These are phyloP conservation scores for Graphium colonna DNA, from an alignment of 2,888 invertebrate species.

Conservation along the genomic window DNA sequence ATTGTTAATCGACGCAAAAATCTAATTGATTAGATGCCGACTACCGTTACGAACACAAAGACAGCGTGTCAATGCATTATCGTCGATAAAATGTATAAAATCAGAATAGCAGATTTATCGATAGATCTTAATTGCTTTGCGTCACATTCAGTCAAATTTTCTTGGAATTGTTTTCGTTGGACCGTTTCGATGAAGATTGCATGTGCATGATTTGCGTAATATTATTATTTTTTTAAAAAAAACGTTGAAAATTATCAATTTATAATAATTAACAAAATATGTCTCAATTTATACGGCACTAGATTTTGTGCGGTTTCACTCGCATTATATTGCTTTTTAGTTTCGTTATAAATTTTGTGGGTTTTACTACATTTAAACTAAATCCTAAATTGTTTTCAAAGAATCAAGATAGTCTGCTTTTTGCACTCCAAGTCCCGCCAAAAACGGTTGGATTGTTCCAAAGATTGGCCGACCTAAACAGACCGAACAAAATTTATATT, in stretches of 20 bases:
- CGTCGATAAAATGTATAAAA: constrained; percentile 31
- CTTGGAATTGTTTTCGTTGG: constrained; percentile 21
- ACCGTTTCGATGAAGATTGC: neutral
- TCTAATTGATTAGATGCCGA: constrained; percentile 35
- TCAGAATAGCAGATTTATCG: constrained; percentile 39
- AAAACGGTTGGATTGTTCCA: no score
- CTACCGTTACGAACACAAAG: constrained; percentile 35
- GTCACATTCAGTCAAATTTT: constrained; percentile 37
- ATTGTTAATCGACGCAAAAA: constrained; percentile 10
- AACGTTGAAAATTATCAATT: neutral
- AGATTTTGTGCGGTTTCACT: no score
- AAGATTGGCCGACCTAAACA: no score
- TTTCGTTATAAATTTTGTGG: no score
- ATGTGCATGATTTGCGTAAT: neutral
- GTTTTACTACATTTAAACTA: no score
- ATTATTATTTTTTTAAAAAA: neutral
- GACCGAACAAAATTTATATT: no score
- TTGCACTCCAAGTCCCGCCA: no score
- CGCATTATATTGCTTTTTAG: no score
- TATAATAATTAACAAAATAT: no score
- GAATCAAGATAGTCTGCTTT: no score
- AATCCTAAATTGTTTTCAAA: no score
- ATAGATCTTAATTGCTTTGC: constrained; percentile 46
- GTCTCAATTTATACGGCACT: no score
- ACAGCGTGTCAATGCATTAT: constrained; percentile 34